These are phyloP conservation scores for Sebastes kiyomatsui DNA, from an alignment of 2,797 vertebrate species.

Conservation along the genomic window DNA sequence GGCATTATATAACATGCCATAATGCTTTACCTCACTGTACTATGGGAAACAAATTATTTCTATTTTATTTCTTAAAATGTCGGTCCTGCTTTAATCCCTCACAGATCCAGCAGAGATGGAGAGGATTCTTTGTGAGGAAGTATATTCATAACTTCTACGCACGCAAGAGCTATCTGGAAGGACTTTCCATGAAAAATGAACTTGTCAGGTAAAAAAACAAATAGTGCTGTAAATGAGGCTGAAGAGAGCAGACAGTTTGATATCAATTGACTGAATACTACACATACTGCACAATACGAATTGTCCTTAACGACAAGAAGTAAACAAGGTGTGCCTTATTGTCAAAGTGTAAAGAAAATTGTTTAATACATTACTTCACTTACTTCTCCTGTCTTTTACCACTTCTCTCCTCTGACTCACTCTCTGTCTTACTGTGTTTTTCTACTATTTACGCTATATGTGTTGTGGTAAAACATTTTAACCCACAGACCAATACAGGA, in stretches of 20 bases:
- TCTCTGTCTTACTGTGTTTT: neutral
- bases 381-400: neutral
- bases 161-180: conserved; percentile 88
- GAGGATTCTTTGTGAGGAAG: conserved; percentile 89
- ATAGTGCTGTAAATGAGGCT: neutral
- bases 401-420: neutral
- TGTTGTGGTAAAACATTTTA: conserved; percentile 9
- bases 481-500: conserved; percentile 16
- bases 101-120: conserved; percentile 93
- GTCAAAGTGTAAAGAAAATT: neutral
- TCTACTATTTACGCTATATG: neutral
- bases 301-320: neutral
- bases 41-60: neutral
- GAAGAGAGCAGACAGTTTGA: neutral
- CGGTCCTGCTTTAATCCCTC: conserved; percentile 16
- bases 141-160: conserved; percentile 90
- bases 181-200: conserved; percentile 84
- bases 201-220: conserved; percentile 85
- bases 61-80: neutral
- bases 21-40: neutral
- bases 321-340: neutral
- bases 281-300: neutral
- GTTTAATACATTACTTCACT: neutral
- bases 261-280: neutral
- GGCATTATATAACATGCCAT: neutral